Percentiles rank a stretch among this genome's conserved stretches.
Conservation (phyloP, 2,113 vertebrate genomes). For the Petrocephalus zakoni region DNA sequence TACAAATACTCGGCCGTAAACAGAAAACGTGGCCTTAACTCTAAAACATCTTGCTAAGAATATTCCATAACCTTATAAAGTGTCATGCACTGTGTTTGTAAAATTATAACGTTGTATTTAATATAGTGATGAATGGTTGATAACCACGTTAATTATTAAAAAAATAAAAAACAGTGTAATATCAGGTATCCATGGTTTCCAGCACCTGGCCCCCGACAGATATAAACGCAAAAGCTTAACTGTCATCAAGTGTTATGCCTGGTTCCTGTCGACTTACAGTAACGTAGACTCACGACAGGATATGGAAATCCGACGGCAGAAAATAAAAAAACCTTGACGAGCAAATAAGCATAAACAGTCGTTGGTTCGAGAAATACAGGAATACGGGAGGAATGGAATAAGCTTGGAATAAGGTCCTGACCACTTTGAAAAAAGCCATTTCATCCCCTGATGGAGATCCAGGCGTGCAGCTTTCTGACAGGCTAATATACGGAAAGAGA, state of each 20-base stretch:
- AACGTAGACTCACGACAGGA: neutral
- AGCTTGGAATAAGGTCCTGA: neutral
- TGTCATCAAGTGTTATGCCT: neutral
- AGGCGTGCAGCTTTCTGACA: conserved; percentile 12
- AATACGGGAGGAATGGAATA: neutral
- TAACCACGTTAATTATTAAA: neutral
- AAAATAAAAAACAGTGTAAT: neutral
- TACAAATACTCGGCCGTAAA: neutral
- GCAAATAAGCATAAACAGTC: neutral
- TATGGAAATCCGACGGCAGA: neutral
- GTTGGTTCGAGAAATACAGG: neutral
- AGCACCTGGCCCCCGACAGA: neutral
- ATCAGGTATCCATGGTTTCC: neutral
- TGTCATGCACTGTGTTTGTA: neutral
- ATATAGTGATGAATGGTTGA: neutral
- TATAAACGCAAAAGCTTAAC: neutral
- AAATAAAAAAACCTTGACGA: neutral
- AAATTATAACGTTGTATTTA: neutral
- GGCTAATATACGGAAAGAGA: conserved; percentile 16
- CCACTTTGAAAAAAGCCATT: neutral
- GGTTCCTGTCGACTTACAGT: neutral
- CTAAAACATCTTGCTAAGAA: neutral
- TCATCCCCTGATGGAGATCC: neutral
- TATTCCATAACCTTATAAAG: neutral
- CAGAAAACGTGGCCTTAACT: neutral